These are phyloP conservation scores for Zootoca vivipara DNA, from an alignment of 2,113 vertebrate genomes.

Conservation along the genomic window DNA sequence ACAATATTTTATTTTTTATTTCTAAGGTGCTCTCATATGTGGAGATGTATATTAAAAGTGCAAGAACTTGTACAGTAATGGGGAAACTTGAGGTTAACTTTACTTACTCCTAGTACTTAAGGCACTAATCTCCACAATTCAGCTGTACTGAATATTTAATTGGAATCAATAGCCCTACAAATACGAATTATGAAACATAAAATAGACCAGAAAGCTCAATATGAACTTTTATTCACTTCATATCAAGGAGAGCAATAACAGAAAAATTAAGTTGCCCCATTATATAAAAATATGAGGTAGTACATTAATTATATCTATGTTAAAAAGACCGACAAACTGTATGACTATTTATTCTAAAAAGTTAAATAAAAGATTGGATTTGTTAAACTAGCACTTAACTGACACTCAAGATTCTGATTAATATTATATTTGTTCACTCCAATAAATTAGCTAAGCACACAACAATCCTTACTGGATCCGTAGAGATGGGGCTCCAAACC, in stretches of 20 bases:
- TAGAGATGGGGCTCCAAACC: slow-evolving; percentile 85
- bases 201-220: background rate
- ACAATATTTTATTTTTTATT: slow-evolving; percentile 17
- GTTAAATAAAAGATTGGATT: background rate
- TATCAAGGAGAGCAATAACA: background rate
- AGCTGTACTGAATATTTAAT: background rate
- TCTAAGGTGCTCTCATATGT: slow-evolving; percentile 18
- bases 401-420: slow-evolving; percentile 30
- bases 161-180: slow-evolving; percentile 2
- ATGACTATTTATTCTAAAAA: background rate
- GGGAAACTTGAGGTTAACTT: background rate
- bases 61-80: background rate
- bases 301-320: background rate
- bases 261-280: background rate
- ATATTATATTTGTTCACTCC: background rate
- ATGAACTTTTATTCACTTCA: slow-evolving; percentile 5
- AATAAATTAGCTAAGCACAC: slow-evolving; percentile 24
- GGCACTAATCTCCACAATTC: background rate
- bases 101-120: background rate
- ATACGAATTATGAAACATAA: slow-evolving; percentile 7
- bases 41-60: background rate
- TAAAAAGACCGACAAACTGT: background rate
- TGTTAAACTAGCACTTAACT: background rate
- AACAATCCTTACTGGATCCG: slow-evolving; percentile 90
- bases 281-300: background rate